Evolutionary conservation across 2,113 vertebrate genomes (phyloP).

Genomic region (Poecilia latipinna): DNA sequence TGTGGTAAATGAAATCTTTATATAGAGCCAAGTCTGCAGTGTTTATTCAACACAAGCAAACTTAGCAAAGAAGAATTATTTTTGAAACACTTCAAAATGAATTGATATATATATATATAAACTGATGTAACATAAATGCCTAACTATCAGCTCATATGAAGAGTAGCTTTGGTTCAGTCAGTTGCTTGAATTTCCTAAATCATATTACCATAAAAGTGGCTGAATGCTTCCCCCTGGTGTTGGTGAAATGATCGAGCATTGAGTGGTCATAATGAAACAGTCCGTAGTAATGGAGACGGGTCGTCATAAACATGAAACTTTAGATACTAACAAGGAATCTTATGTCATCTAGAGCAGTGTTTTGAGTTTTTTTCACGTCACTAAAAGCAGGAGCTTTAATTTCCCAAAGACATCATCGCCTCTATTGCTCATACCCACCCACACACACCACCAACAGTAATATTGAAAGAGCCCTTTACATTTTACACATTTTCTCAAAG

Average conservation of each 20-base stretch:
- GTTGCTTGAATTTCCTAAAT: background rate
- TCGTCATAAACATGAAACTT: background rate
- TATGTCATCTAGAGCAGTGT: background rate
- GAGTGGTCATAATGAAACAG: background rate
- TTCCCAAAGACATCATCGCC: background rate
- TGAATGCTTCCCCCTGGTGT: constrained; percentile 44
- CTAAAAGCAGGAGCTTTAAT: background rate
- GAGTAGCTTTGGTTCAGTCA: background rate
- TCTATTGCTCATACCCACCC: background rate
- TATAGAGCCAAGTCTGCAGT: background rate
- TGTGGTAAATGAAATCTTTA: constrained; percentile 29
- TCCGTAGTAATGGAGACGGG: background rate
- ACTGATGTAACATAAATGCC: background rate
- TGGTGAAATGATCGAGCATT: background rate
- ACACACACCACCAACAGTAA: background rate
- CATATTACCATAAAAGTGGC: background rate
- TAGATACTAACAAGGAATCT: background rate
- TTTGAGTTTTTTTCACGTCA: background rate
- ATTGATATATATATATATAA: background rate
- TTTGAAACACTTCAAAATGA: background rate
- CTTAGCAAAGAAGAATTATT: background rate
- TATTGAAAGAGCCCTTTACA: background rate
- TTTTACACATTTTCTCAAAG: constrained; percentile 1
- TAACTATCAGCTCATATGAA: background rate
- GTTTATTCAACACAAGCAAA: too few species aligned